Percentiles rank a stretch among this genome's conserved stretches.
Evolutionary conservation across 2,888 invertebrate species (phyloP).

Genomic region (Sinhomidia bicolor): DNA sequence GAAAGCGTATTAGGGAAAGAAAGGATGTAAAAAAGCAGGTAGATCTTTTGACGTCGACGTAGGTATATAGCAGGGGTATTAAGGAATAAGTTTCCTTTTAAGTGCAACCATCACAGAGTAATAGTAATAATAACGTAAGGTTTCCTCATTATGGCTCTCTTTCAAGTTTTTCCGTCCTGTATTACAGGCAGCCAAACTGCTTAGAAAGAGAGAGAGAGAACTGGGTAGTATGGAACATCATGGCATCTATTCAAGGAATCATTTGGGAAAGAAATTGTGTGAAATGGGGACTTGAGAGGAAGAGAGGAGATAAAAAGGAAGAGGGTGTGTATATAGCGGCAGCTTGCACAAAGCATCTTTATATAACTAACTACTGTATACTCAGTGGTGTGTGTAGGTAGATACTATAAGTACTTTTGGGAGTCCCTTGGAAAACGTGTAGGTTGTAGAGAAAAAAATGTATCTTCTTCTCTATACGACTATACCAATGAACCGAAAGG

Average conservation of each 20-base stretch:
- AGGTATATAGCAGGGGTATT: slow-evolving; percentile 11
- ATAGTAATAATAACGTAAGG: slow-evolving; percentile 58
- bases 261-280: slow-evolving; percentile 61
- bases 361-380: background rate
- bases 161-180: slow-evolving; percentile 53
- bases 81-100: slow-evolving; percentile 59
- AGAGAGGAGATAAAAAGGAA: slow-evolving; percentile 26
- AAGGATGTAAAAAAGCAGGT: background rate
- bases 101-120: slow-evolving; percentile 59
- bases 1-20: background rate
- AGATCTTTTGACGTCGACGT: background rate
- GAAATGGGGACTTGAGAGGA: slow-evolving; percentile 38
- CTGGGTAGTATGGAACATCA: background rate
- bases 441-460: too few species aligned
- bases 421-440: slow-evolving; percentile 55
- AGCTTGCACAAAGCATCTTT: background rate
- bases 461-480: slow-evolving; percentile 34
- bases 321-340: background rate
- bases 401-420: background rate
- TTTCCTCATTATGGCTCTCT: slow-evolving; percentile 68
- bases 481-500: background rate
- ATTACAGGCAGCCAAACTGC: background rate
- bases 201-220: background rate
- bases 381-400: too few species aligned
- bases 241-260: slow-evolving; percentile 48